Conservation (phyloP, 2,888 invertebrate species). For the Drosophila mimica region DNA sequence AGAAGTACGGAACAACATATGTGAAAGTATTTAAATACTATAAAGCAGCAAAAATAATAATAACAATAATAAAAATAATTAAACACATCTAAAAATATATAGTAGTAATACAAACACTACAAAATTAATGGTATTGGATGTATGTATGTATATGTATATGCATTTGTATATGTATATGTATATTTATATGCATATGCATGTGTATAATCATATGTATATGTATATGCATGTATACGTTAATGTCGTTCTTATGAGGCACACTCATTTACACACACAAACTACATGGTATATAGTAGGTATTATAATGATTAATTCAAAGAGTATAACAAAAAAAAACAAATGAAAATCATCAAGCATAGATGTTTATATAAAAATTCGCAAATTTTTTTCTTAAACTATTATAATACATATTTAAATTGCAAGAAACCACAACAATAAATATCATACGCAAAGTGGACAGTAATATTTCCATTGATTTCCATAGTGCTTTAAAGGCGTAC, state of each 20-base stretch:
- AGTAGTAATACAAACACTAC: constrained; percentile 22
- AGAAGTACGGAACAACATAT: constrained; percentile 54
- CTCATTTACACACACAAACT: constrained; percentile 24
- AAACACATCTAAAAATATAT: constrained; percentile 30
- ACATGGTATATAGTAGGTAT: constrained; percentile 34
- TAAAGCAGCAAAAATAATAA: constrained; percentile 36
- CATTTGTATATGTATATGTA: constrained; percentile 42
- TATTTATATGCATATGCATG: constrained; percentile 27
- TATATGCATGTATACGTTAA: constrained; percentile 54
- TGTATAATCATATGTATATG: constrained; percentile 26
- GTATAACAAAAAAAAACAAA: constrained; percentile 4
- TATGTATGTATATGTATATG: constrained; percentile 39
- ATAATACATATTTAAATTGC: constrained; percentile 67
- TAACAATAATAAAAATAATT: constrained; percentile 31
- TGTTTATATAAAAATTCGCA: constrained; percentile 41
- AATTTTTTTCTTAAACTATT: constrained; percentile 72
- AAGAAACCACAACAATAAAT: constrained; percentile 73
- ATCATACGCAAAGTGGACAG: constrained; percentile 69
- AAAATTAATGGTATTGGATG: constrained; percentile 50
- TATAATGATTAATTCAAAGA: constrained; percentile 27
- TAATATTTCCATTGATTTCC: constrained; percentile 15
- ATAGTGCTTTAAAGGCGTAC: constrained; percentile 2
- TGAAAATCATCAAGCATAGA: constrained; percentile 36
- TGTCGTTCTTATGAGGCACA: constrained; percentile 68
- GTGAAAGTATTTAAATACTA: constrained; percentile 62